phyloP scores from a whole-genome alignment of 2,797 vertebrate species.

The Varecia variegata region DNA sequence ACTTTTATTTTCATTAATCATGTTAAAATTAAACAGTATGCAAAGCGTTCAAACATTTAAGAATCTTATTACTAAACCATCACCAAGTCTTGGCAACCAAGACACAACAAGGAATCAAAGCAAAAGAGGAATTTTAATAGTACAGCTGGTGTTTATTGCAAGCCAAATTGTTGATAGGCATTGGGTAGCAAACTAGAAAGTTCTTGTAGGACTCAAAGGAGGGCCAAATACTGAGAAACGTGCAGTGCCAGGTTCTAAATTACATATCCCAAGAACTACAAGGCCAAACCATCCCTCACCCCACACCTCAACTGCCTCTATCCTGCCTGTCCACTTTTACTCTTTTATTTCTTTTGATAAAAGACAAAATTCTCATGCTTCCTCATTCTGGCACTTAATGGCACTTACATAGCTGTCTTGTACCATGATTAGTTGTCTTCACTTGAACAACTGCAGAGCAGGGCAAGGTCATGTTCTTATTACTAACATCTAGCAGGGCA shows the following conservation, averaged over 20 bases:
- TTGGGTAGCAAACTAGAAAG: constrained; percentile 53
- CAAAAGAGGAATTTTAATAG: constrained; percentile 56
- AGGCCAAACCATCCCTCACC: neutral
- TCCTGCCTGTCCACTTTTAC: neutral
- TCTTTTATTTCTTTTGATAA: neutral
- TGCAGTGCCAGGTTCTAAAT: neutral
- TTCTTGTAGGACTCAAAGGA: constrained; percentile 38
- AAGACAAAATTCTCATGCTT: neutral
- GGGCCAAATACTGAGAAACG: neutral
- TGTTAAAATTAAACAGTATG: constrained; percentile 46
- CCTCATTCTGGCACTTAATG: neutral
- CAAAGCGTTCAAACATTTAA: constrained; percentile 49
- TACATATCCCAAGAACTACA: neutral
- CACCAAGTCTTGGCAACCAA: constrained; percentile 49
- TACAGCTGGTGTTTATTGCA: constrained; percentile 47
- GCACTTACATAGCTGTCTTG: neutral
- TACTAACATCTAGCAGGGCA: neutral
- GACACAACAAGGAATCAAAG: constrained; percentile 39
- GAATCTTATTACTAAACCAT: constrained; percentile 35
- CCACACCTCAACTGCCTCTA: neutral
- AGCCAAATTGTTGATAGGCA: constrained; percentile 53
- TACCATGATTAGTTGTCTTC: neutral
- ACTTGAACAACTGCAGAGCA: neutral
- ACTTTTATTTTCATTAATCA: constrained; percentile 22
- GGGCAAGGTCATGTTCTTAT: neutral